Base-by-base conservation (phyloP, 2,888 invertebrate genomes). In the Hirtodrosophila cameraria region DNA sequence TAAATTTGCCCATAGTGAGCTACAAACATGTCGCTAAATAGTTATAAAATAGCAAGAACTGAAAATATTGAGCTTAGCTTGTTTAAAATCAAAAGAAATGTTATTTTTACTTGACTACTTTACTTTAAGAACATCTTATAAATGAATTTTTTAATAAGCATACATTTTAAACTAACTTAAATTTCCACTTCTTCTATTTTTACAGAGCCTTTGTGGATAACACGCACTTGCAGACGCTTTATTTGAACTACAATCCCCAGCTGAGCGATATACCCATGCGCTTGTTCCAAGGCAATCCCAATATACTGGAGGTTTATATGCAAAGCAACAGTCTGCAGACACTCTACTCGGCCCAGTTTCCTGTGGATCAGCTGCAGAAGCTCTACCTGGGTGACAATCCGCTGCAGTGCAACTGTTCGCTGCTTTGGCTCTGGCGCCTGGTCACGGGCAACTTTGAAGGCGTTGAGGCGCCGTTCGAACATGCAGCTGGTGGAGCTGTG, bases 361-460 rank as follows among this genome's bases (percentile, higher is more conserved):
- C 96, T 23, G 93, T 96, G 80, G 96, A 97, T 88, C 94, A 94
- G 77, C 91, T 97, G 75, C 93, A 94, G 86, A 93, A 93, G 60
- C 92, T 97, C 25, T 94, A 94, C 73, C 92, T 97, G 48, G 95
- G 95, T 25, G 96, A 96, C 23, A 97, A 97, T 91, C 96, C 96
- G 0, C 92, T 97, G 67, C 93, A 94, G 61, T 97, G 97, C 91
- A 97, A 97, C 90, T 97, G 97, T 88, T 96, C 96, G 45, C 91
- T 97, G 60, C 92, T 95, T 64, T 97, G 97, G 97, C 91, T 97
- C 35, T 96, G 96, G 96, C 94, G 94, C 86, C 92, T 96, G 38
- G 92, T 90, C 5, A 90, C 89, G 3, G 88, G 91, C 0, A 90
- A 90, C 36, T 89, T 88, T 16, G 90, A 89, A 4, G 89, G 88